Percentiles rank a stretch among this genome's conserved stretches.
phyloP scores from a whole-genome alignment of 2,888 invertebrate genomes.

The Spilarctia lutea region DNA sequence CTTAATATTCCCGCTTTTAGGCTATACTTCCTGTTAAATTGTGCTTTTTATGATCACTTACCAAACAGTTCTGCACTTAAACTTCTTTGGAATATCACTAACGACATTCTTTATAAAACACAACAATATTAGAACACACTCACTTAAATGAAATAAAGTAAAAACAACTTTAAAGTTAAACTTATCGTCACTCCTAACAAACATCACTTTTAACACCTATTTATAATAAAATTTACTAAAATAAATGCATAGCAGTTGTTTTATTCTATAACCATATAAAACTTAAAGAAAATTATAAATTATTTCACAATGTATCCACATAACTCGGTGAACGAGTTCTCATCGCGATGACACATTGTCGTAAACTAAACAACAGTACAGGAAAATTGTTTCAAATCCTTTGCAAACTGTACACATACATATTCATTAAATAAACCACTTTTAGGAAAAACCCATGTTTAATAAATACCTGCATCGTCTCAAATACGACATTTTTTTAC shows the following conservation, averaged over 20 bases:
- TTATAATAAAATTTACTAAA: neutral
- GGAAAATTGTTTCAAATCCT: slow-evolving; percentile 6
- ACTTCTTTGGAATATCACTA: neutral
- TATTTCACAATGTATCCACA: neutral
- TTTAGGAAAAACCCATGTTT: slow-evolving; percentile 8
- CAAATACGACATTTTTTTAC: neutral
- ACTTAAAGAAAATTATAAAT: neutral
- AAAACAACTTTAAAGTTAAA: neutral
- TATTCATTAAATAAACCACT: slow-evolving; percentile 3
- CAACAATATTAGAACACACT: neutral
- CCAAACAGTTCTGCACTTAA: neutral
- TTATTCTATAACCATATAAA: neutral
- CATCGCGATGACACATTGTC: neutral
- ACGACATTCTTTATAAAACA: neutral
- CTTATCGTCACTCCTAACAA: neutral
- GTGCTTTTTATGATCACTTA: neutral
- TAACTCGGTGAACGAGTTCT: neutral
- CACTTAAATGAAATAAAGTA: neutral
- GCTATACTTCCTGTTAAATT: neutral
- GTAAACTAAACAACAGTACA: slow-evolving; percentile 9
- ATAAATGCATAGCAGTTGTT: neutral
- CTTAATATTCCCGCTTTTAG: neutral
- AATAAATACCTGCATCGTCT: slow-evolving; percentile 9
- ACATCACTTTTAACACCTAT: neutral
- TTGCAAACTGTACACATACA: neutral